phyloP scores from a whole-genome alignment of 1,140 invertebrate species.

The Drosophila aff. region DNA sequence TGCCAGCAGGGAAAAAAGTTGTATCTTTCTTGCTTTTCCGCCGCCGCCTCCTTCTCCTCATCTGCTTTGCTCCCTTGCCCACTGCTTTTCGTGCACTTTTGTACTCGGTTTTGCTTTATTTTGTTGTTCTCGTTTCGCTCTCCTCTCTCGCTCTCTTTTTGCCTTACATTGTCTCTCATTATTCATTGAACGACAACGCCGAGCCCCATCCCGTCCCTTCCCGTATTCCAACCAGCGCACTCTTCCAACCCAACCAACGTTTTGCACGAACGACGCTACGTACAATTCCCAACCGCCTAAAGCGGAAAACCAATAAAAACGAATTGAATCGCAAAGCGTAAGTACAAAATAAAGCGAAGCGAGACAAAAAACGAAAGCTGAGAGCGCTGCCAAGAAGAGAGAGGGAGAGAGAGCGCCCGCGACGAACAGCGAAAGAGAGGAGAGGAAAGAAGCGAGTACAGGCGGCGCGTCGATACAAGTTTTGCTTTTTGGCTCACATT shows the following conservation, averaged over 20 bases:
- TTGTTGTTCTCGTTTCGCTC: conserved; percentile 69
- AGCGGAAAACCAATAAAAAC: conserved; percentile 84
- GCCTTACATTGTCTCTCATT: conserved; percentile 79
- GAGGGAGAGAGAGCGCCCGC: conserved; percentile 14
- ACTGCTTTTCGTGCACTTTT: conserved; percentile 76
- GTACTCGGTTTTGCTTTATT: conserved; percentile 73
- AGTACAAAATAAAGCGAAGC: conserved; percentile 83
- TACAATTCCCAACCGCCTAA: conserved; percentile 77
- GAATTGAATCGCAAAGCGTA: conserved; percentile 84
- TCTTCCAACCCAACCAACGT: conserved; percentile 44
- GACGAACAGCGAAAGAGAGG: conserved; percentile 20
- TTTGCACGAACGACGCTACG: conserved; percentile 76
- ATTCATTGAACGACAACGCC: conserved; percentile 77
- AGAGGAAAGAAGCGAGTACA: conserved; percentile 66
- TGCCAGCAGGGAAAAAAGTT: conserved; percentile 65
- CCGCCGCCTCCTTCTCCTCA: conserved; percentile 37
- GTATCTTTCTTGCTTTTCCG: conserved; percentile 64
- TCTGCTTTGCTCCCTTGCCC: conserved; percentile 52
- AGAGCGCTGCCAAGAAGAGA: conserved; percentile 33
- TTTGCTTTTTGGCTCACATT: conserved; percentile 78
- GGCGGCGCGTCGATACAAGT: conserved; percentile 78
- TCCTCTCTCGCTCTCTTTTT: conserved; percentile 40
- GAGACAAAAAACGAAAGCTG: conserved; percentile 82
- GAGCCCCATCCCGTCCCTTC: conserved; percentile 23
- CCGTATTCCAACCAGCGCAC: conserved; percentile 9